These are phyloP conservation scores for Trichogramma pretiosum DNA, from an alignment of 1,140 invertebrate genomes.

Conservation along the genomic window DNA sequence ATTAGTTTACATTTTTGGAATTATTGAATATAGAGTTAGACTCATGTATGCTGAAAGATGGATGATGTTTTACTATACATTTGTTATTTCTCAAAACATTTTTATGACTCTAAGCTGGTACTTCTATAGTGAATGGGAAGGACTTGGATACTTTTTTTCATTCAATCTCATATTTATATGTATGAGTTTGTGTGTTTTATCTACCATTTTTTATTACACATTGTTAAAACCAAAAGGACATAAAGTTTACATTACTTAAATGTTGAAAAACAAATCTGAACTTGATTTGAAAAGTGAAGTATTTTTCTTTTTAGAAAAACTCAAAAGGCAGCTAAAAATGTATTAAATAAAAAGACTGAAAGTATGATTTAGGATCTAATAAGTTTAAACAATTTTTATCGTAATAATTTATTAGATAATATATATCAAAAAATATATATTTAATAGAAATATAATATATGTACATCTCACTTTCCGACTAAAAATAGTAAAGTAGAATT, in stretches of 20 bases:
- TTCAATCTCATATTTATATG: conserved; percentile 35
- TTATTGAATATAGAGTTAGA: conserved; percentile 67
- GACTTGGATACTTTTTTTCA: conserved; percentile 41
- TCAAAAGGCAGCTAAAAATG: no score
- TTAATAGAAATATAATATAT: no score
- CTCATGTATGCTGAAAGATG: conserved; percentile 60
- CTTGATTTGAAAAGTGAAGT: no score
- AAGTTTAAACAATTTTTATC: no score
- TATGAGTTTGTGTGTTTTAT: conserved; percentile 34
- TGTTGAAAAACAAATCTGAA: background rate
- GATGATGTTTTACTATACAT: conserved; percentile 54
- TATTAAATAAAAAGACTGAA: no score
- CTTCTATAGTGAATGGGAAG: conserved; percentile 43
- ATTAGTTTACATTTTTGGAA: conserved; percentile 61
- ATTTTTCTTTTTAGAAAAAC: no score
- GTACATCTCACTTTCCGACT: no score
- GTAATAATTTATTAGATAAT: no score
- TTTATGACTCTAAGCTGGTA: conserved; percentile 58
- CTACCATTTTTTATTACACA: conserved; percentile 32
- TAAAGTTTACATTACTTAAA: conserved; percentile 34
- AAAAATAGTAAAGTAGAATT: no score
- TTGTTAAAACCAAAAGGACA: conserved; percentile 40
- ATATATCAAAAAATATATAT: no score
- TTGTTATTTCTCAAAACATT: conserved; percentile 57
- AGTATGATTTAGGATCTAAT: no score